phyloP scores from a whole-genome alignment of 2,888 invertebrate species.

The Chloroclystis v-ata region DNA sequence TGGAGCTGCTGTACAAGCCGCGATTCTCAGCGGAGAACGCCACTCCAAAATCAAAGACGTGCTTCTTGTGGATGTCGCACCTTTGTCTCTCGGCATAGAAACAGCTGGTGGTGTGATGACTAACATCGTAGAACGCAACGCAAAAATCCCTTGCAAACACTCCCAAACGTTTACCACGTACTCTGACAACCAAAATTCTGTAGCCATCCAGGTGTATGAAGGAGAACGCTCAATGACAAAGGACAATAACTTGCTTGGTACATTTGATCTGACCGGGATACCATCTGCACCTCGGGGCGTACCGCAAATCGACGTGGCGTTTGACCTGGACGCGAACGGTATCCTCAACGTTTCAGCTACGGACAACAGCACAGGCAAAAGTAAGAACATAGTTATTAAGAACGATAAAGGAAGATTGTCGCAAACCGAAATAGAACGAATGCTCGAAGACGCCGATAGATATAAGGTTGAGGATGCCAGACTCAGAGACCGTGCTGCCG shows the following conservation, averaged over 20 bases:
- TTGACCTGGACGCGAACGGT: constrained; percentile 87
- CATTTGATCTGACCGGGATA: constrained; percentile 81
- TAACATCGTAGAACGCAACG: constrained; percentile 84
- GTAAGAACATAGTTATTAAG: constrained; percentile 86
- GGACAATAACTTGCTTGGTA: constrained; percentile 83
- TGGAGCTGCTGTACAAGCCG: constrained; percentile 86
- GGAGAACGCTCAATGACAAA: constrained; percentile 88
- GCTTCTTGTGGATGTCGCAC: constrained; percentile 77
- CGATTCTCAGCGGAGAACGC: constrained; percentile 83
- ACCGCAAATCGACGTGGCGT: constrained; percentile 83
- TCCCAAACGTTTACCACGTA: constrained; percentile 87
- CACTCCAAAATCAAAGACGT: constrained; percentile 85
- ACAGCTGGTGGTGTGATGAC: constrained; percentile 88
- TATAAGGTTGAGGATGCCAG: constrained; percentile 84
- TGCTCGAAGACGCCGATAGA: constrained; percentile 86
- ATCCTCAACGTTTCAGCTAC: constrained; percentile 90
- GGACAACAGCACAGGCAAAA: constrained; percentile 81
- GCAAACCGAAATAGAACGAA: constrained; percentile 89
- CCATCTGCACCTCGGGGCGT: constrained; percentile 82
- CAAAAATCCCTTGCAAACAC: constrained; percentile 84
- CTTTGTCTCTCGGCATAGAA: constrained; percentile 85
- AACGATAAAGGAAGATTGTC: constrained; percentile 89
- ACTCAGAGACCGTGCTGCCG: constrained; percentile 80
- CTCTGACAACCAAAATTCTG: constrained; percentile 86
- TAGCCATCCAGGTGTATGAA: constrained; percentile 84